Base-by-base conservation (phyloP, 2,113 vertebrate species). In the Spea bombifrons region DNA sequence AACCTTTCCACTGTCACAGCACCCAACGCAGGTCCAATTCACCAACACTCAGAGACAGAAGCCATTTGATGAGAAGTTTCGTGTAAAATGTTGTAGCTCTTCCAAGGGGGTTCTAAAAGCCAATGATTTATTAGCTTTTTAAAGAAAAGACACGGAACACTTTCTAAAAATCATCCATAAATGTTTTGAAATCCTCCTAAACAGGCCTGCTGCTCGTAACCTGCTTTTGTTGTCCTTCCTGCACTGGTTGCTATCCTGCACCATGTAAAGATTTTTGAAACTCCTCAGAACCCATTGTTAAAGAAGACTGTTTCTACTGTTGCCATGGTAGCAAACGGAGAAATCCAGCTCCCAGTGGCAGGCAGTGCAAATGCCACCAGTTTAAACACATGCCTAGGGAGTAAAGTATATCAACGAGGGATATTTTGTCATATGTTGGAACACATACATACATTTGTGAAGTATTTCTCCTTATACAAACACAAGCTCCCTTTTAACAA, bases 221-320 rank as follows among this genome's bases (percentile, higher is more conserved):
- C 0, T 44, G 43, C 44, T 12, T 79, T 83, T 83, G 84, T 86
- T 85, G 71, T 82, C 75, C 10, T 63, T 72, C 75, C 16, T 13
- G 43, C 70, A 76, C 73, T 13, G 10, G 76, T 84, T 87, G 83
- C 87, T 85, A 81, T 59, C 71, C 81, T 85, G 86, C 70, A 84
- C 73, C 43, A 63, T 63, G 72, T 73, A 44, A 17, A 43, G 81
- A 75, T 77, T 50, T 66, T 47, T 74, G 67, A 83, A 76, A 63
- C 66, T 7, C 66, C 53, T 17, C 82, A 64, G 66, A 75, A 59
- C 69, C 83, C 5, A 9, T 3, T 86, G 84, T 83, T 76, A 61
- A 55, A 6, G 44, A 81, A 75, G 71, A 59, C 84, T 90, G 86
- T 90, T 91, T 90, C 66, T 80, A 67, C 1, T 17, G 83, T 90